Percentiles rank a stretch among this genome's conserved stretches.
Conservation (phyloP, 1,140 invertebrate species). For the Gryon sp. region DNA sequence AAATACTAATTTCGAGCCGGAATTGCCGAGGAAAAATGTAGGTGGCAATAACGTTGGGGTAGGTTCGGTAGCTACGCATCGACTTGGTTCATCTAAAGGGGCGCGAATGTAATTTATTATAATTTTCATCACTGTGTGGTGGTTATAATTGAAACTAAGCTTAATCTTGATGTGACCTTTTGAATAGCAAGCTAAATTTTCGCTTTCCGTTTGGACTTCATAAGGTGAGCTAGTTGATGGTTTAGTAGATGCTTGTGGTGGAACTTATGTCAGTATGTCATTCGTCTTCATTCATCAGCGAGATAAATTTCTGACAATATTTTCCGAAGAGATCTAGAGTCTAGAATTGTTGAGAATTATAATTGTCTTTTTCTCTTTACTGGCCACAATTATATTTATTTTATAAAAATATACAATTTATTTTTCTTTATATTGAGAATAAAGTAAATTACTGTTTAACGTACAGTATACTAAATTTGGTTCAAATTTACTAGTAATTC, state of each 20-base stretch:
- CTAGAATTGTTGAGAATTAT: not conserved
- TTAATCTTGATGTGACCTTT: not conserved
- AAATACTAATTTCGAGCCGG: slow-evolving; percentile 52
- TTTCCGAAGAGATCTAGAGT: too few species aligned
- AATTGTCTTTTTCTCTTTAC: not conserved
- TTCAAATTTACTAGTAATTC: too few species aligned
- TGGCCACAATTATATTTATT: not conserved
- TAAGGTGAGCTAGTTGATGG: not conserved
- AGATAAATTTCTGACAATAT: not conserved
- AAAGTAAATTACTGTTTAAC: too few species aligned
- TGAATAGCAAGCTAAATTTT: not conserved
- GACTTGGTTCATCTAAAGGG: not conserved
- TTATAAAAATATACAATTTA: too few species aligned
- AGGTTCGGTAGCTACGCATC: not conserved
- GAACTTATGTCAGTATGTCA: too few species aligned
- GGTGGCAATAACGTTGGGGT: slow-evolving; percentile 32
- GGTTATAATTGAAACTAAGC: not conserved
- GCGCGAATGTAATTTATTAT: slow-evolving; percentile 33
- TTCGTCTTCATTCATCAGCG: not conserved
- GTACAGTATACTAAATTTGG: too few species aligned
- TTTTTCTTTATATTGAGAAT: too few species aligned
- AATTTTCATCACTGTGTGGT: not conserved
- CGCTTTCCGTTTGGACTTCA: not conserved
- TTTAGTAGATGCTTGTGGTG: too few species aligned
- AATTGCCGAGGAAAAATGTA: slow-evolving; percentile 41